Base-by-base conservation (phyloP, 2,888 invertebrate genomes). In the Microdon myrmicae region DNA sequence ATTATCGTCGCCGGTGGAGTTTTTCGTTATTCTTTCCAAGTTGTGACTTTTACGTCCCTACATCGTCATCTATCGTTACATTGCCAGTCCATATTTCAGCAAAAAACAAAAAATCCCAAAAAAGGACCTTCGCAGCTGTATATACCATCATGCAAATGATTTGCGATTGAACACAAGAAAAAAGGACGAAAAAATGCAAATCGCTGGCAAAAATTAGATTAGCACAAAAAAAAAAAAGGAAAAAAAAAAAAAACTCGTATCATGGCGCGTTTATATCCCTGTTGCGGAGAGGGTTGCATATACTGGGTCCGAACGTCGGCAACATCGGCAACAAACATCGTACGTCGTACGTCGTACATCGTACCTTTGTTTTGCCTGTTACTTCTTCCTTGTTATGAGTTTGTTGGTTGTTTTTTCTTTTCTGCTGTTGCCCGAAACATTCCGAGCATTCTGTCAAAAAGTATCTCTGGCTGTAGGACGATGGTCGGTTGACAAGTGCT, bases 111-210 rank as follows among this genome's bases (percentile, higher is more conserved):
- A 8, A 12, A 9, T 22, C 13, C n/a, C 13, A 17, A 22, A 22
- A 43, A 53, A 43, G 26, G 37, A 31, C 41, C 38, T 43, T 34
- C n/a, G n/a, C n/a, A n/a, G n/a, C n/a, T n/a, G n/a, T n/a, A 37
- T 55, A 45, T 64, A 51, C 41, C 47, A 51, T 58, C 51, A 32
- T 45, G 39, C 22, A 64, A 56, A 44, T 61, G 43, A 61, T 49
- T 55, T 64, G 51, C 61, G 47, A 51, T 56, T 56, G 35, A 10
- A 49, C 37, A 48, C 9, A 3, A 17, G n/a, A 19, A 29, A 26
- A 56, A 51, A 49, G 32, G n/a, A n/a, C n/a, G n/a, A 23, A 32
- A 20, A 9, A 9, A 35, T 17, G 29, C 4, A 43, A 51, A 48
- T 45, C 32, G 37, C 31, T 28, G 19, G 9, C 28, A 34, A 41